Evolutionary conservation across 2,888 invertebrate species (phyloP), one percentile per base, ranked within the genome.

Genomic region (Orchestes rusci): DNA sequence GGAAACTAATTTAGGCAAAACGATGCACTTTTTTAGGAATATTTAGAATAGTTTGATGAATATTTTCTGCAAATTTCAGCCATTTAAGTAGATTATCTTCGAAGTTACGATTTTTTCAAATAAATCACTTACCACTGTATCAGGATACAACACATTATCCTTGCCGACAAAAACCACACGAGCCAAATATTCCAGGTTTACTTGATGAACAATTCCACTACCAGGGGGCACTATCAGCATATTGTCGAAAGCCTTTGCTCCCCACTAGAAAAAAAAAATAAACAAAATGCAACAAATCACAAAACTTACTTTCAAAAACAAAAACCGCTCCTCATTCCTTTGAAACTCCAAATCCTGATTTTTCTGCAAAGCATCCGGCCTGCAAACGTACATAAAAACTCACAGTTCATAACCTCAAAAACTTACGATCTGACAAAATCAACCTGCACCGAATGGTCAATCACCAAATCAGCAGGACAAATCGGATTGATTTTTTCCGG

Each of bases 201-300:
- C 95, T 75, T 99, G 97, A 70, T 97, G 97, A 0, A 96, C 93
- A 50, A 99, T 99, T 3, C 97, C 97, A 36, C 93, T 94, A 1
- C 97, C 97, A 0, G 97, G 97, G 1, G 97, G 97, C 0, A 99
- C 94, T 40, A 97, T 96, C 56, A 93, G 68, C 89, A 97, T 93
- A 63, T 97, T 97, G 64, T 88, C 75, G 57, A 99, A 90, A 0
- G 95, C 89, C 59, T 86, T 85, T 0, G 96, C 93, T 16, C 96
- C 97, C 97, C 97, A 97, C 87, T 91, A 48, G 52, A 57, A 39
- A 29, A 50, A n/a, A 47, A 45, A 44, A 3, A 3, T 8, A 20
- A 7, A 15, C n/a, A 7, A 13, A 3, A 13, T 17, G 12, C 20
- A 12, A 4, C 12, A 31, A 12, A 34, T 34, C 20, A 16, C 7